Percentiles rank a stretch among this genome's conserved stretches.
These are phyloP conservation scores for Adineta ricciae DNA, from an alignment of 2,888 invertebrate species.

Conservation along the genomic window DNA sequence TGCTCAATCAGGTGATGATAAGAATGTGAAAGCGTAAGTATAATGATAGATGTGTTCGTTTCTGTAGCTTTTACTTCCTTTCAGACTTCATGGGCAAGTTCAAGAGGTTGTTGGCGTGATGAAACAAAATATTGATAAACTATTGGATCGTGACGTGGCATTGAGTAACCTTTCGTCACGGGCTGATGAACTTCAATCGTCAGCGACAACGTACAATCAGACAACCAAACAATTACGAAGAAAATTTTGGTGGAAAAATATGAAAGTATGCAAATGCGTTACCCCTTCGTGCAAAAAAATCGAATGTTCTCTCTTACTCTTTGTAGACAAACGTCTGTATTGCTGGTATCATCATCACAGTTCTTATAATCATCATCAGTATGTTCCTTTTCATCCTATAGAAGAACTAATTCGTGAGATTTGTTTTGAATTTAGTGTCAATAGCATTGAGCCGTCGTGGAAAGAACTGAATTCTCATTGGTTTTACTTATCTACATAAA, in stretches of 20 bases:
- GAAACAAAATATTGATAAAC: conserved; percentile 34
- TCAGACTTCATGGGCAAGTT: conserved; percentile 30
- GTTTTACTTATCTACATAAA: background rate
- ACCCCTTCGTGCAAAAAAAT: no score
- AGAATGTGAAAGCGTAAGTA: background rate
- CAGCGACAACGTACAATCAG: conserved; percentile 5
- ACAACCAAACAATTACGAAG: background rate
- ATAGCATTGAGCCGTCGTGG: background rate
- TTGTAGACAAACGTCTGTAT: background rate
- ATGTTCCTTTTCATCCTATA: background rate
- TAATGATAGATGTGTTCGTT: background rate
- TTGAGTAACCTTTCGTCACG: conserved; percentile 18
- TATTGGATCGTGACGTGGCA: conserved; percentile 27
- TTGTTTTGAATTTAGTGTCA: background rate
- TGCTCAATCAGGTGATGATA: background rate
- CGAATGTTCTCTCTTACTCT: background rate
- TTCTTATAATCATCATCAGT: background rate
- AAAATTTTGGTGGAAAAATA: conserved; percentile 17
- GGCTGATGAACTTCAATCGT: background rate
- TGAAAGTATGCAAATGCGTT: no score
- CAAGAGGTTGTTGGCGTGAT: conserved; percentile 31
- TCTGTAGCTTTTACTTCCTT: background rate
- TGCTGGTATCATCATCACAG: background rate
- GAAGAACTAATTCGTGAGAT: background rate
- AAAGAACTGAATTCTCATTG: background rate